Evolutionary conservation across 2,888 invertebrate species (phyloP).

Genomic region (Lochmaea capreae): DNA sequence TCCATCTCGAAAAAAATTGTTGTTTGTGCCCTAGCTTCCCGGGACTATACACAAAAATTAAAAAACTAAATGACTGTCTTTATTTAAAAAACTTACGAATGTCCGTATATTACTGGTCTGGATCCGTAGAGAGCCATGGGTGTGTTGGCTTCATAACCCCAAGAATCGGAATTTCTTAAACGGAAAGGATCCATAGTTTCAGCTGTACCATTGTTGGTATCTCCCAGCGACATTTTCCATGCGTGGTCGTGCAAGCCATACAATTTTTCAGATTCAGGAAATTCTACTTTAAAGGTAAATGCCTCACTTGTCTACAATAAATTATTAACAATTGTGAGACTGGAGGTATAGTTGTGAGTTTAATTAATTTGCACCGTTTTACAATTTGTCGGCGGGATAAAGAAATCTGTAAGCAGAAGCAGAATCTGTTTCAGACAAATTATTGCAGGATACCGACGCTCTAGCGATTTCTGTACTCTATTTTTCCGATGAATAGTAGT

Average conservation of each 20-base stretch:
- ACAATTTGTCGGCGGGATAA: too few relatives aligned
- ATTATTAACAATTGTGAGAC: neutral
- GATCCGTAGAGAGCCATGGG: slow-evolving; percentile 75
- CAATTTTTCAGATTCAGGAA: slow-evolving; percentile 43
- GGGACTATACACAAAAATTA: too few relatives aligned
- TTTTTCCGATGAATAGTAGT: too few relatives aligned
- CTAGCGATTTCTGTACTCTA: too few relatives aligned
- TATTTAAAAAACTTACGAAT: slow-evolving; percentile 73
- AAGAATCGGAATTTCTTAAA: slow-evolving; percentile 85
- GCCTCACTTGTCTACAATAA: slow-evolving; percentile 48
- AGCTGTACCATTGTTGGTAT: slow-evolving; percentile 72
- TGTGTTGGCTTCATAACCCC: slow-evolving; percentile 88
- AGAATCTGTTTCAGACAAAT: too few relatives aligned
- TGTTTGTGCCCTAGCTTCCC: too few relatives aligned
- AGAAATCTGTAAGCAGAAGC: too few relatives aligned
- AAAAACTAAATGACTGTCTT: neutral
- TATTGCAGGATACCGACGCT: too few relatives aligned
- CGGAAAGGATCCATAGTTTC: slow-evolving; percentile 85
- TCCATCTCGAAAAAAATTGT: too few relatives aligned
- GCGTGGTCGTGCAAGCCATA: slow-evolving; percentile 89
- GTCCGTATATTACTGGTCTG: slow-evolving; percentile 91
- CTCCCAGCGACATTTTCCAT: slow-evolving; percentile 83
- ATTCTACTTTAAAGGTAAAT: slow-evolving; percentile 51
- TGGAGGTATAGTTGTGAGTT: too few relatives aligned
- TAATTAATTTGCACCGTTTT: too few relatives aligned